Base-by-base conservation (phyloP, 2,797 vertebrate genomes). In the Falco rusticolus region DNA sequence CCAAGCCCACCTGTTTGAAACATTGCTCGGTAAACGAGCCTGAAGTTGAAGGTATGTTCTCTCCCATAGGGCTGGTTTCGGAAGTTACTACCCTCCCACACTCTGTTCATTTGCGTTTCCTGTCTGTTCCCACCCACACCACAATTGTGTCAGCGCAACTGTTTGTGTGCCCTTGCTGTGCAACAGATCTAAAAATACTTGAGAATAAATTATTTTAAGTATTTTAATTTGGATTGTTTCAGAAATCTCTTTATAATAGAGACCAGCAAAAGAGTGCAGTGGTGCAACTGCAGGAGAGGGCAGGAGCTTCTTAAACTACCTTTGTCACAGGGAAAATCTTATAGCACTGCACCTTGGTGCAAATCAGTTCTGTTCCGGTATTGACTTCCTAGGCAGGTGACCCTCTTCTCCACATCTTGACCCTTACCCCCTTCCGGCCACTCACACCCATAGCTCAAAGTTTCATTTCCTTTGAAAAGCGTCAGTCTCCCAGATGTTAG, bases 141-240 rank as follows among this genome's bases (percentile, higher is more conserved):
- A 8, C 87, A 95, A 1, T 45, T 87, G 37, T 93, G 85, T 87
- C 84, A 93, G 33, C 1, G 1, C 68, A 85, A 39, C 84, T 71
- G 41, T 93, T 89, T 91, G 77, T 96, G 77, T 87, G 94, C 87
- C 53, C 60, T 84, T 54, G 59, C 80, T 87, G 51, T 71, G 63
- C 87, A 93, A 84, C 69, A 65, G 60, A 88, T 86, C 77, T 92
- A 66, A 94, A 94, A 89, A 72, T 45, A 39, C 47, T 86, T 88
- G 43, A 54, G 37, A 76, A 92, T 43, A 70, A 89, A 94, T 11
- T 65, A 87, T 78, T 83, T 79, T 39, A 78, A 83, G 57, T 57
- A 77, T 93, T 94, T 80, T 77, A 31, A 61, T 85, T 66, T 76
- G 26, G 25, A 51, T 80, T 59, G 50, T 92, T 93, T 93, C 65